Conservation (phyloP, 2,888 invertebrate genomes). For the Temnothorax rugatulus region DNA sequence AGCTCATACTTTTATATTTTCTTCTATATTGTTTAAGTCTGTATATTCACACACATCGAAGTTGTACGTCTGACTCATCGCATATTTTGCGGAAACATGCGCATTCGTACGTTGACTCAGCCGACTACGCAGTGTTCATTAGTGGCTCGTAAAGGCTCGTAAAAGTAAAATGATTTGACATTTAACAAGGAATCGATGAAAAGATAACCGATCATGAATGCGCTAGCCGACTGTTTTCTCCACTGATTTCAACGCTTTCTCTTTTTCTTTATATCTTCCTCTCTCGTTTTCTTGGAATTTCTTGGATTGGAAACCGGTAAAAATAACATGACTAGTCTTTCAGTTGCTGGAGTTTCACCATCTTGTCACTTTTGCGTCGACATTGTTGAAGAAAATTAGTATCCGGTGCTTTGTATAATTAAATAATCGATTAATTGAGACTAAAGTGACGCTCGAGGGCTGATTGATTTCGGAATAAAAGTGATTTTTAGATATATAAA, state of each 20-base stretch:
- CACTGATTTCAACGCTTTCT: neutral
- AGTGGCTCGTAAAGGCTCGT: slow-evolving; percentile 64
- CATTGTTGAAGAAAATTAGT: slow-evolving; percentile 17
- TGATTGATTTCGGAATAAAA: slow-evolving; percentile 3
- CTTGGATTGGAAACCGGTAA: slow-evolving; percentile 35
- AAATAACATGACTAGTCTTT: slow-evolving; percentile 42
- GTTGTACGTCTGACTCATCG: slow-evolving; percentile 31
- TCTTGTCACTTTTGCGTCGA: neutral
- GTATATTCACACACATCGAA: neutral
- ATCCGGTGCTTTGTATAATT: neutral
- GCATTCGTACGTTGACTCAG: slow-evolving; percentile 56
- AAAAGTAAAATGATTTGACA: slow-evolving; percentile 77
- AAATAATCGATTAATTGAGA: slow-evolving; percentile 35
- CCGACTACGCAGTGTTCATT: slow-evolving; percentile 74
- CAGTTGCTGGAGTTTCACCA: neutral
- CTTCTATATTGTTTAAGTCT: neutral
- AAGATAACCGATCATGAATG: slow-evolving; percentile 74
- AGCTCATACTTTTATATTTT: neutral
- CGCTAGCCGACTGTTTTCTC: slow-evolving; percentile 60
- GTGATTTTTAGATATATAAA: slow-evolving; percentile 23
- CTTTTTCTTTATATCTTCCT: slow-evolving; percentile 25
- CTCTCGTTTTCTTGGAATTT: slow-evolving; percentile 14
- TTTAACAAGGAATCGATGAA: slow-evolving; percentile 77
- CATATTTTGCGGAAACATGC: slow-evolving; percentile 41
- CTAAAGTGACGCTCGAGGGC: neutral